Evolutionary conservation across 2,888 invertebrate species (phyloP), one percentile per base, ranked within the genome.

Genomic region (Orchesellides sinensis): DNA sequence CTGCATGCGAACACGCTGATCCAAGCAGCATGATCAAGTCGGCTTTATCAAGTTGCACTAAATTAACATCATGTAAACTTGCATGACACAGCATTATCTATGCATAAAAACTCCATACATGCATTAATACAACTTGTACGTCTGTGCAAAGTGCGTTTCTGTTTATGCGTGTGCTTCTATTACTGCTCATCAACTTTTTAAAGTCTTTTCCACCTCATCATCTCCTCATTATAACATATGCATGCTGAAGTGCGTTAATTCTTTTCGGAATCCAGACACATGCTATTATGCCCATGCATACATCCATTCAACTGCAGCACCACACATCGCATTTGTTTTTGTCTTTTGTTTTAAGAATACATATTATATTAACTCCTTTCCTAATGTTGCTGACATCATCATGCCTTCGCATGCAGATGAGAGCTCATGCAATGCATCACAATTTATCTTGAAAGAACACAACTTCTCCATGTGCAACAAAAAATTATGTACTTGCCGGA

Each of bases 371-470:
- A n/a, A 35, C 63, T 45, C 52, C n/a, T n/a, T n/a, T n/a, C n/a
- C n/a, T 49, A 74, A 61, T 32, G n/a, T n/a, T n/a, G 73, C 73
- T 74, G 73, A 74, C 73, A 74, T 74, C 73, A 74, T 74, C 72
- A 47, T 49, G 52, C 23, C 32, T 63, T 74, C 61, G 73, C 73
- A 74, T 74, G 73, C 52, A 74, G 63, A 61, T 73, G 56, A n/a
- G n/a, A 73, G 73, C n/a, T 61, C 27, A 63, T 74, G 49, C 73
- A 63, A 74, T 61, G 14, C 52, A 63, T 74, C 73, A 63, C 45
- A 54, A 54, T 54, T 54, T 54, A 54, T 54, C 54, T 54, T 54
- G 54, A 54, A 54, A 54, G 25, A 21, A 25, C 56, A 25, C 56
- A 8, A 40, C 40, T 21, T 54, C 25, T 54, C 54, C 54, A 21